Evolutionary conservation across 2,888 invertebrate species (phyloP).

Genomic region (Microplitis manilae): DNA sequence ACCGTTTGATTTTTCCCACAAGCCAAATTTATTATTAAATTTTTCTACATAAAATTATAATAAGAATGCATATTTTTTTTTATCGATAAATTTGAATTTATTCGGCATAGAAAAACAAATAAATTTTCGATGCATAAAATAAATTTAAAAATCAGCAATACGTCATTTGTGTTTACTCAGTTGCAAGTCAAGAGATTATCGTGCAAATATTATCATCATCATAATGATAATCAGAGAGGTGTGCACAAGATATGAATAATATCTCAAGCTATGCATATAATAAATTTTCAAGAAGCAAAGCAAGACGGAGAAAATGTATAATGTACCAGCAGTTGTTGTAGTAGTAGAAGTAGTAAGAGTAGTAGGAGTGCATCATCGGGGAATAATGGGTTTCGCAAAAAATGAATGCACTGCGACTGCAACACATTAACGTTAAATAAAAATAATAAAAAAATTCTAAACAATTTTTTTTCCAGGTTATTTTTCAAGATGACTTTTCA

Average conservation of each 20-base stretch:
- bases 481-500: neutral
- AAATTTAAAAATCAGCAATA: slow-evolving; percentile 15
- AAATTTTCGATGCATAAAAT: slow-evolving; percentile 18
- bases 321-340: neutral
- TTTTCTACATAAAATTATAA: too few relatives aligned
- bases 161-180: slow-evolving; percentile 53
- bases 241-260: neutral
- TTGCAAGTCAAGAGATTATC: slow-evolving; percentile 56
- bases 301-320: neutral
- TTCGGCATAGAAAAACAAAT: too few relatives aligned
- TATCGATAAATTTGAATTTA: too few relatives aligned
- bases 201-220: slow-evolving; percentile 28
- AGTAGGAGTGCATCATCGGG: neutral
- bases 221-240: neutral
- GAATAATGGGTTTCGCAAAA: neutral
- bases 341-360: too few relatives aligned
- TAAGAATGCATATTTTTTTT: too few relatives aligned
- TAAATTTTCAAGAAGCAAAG: neutral
- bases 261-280: slow-evolving; percentile 1
- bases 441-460: too few relatives aligned
- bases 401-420: neutral
- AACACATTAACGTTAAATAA: neutral
- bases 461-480: neutral
- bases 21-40: neutral
- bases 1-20: too few relatives aligned